These are phyloP conservation scores for Aelia acuminata DNA, from an alignment of 2,888 invertebrate genomes.

Conservation along the genomic window DNA sequence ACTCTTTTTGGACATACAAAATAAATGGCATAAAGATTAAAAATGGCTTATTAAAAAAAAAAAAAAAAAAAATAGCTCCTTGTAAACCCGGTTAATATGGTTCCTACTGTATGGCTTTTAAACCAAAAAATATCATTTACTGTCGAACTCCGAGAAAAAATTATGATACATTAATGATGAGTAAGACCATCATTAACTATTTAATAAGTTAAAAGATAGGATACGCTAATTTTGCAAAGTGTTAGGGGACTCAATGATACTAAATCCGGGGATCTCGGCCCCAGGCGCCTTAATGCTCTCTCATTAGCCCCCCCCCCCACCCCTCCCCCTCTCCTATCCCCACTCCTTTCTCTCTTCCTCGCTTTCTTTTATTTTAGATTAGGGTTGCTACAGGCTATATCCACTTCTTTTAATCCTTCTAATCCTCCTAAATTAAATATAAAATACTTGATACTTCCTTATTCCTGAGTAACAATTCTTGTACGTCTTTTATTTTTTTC, in stretches of 20 bases:
- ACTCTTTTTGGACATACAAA: no score
- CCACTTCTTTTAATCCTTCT: neutral
- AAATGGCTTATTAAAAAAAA: no score
- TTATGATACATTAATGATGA: neutral
- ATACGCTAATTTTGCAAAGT: neutral
- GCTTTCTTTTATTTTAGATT: neutral
- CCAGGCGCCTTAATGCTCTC: neutral
- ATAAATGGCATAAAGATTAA: no score
- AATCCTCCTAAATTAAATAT: neutral
- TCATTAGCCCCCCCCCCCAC: neutral
- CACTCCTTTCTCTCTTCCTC: neutral
- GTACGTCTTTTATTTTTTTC: no score
- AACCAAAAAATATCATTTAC: no score
- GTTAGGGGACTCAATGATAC: neutral
- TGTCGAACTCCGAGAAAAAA: neutral
- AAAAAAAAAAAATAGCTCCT: no score
- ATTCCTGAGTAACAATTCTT: no score
- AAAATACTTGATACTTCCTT: neutral
- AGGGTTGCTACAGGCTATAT: neutral
- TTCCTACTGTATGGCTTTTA: no score
- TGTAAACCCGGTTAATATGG: no score
- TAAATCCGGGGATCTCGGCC: neutral
- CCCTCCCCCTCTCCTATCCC: neutral
- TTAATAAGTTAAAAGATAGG: neutral
- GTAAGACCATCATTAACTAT: neutral